These are phyloP conservation scores for Equus quagga DNA, from an alignment of 2,113 vertebrate species.

Conservation along the genomic window DNA sequence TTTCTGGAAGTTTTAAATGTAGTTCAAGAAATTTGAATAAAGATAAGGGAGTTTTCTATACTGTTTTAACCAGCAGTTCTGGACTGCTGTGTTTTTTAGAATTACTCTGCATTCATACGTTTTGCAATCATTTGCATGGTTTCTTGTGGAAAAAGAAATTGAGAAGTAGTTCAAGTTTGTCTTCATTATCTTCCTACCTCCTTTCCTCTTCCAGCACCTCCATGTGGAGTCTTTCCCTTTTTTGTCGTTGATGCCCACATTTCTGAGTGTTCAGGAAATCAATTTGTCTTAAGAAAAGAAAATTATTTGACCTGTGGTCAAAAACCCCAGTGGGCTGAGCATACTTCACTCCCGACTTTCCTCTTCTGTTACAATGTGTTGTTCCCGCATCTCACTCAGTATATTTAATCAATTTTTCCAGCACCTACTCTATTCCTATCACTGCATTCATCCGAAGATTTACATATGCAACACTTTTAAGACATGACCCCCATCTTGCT, in stretches of 20 bases:
- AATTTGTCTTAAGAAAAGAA: neutral
- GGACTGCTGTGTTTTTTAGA: neutral
- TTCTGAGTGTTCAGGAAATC: neutral
- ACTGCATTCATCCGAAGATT: neutral
- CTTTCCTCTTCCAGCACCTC: neutral
- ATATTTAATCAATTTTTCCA: neutral
- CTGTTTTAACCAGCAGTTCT: neutral
- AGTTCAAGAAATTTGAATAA: neutral
- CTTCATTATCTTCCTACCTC: neutral
- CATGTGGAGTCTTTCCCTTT: neutral
- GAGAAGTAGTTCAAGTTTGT: no score
- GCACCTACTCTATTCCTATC: neutral
- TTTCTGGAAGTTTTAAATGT: neutral
- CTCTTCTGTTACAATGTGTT: neutral
- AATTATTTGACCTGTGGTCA: neutral
- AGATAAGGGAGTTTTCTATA: neutral
- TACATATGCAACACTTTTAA: neutral
- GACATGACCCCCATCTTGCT: rapidly evolving
- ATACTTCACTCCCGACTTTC: neutral
- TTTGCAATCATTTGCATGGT: neutral
- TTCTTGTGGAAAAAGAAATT: neutral
- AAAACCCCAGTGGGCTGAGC: neutral
- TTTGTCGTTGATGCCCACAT: neutral
- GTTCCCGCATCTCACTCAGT: no score
- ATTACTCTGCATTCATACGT: neutral